A percentile compares a stretch with the other conserved stretches of the same genome.
Conservation (phyloP, 2,797 vertebrate species). For the Anisognathus igniventris region DNA sequence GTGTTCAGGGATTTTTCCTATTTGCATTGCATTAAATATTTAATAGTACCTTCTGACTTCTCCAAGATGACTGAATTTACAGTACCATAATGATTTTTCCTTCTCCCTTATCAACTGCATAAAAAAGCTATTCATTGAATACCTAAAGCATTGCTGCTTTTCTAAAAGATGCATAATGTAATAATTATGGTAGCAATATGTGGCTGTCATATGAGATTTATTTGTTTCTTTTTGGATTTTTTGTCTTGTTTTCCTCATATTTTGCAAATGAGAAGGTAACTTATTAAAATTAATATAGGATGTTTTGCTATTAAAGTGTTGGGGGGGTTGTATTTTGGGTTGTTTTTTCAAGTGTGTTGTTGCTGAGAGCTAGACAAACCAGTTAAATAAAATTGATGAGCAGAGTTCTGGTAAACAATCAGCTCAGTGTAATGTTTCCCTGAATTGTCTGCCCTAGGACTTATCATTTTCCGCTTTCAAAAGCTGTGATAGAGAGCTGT, state of each 20-base stretch:
- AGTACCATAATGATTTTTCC: not conserved
- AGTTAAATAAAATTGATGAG: not conserved
- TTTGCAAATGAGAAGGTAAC: not conserved
- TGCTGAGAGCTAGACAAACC: not conserved
- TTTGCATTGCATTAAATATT: not conserved
- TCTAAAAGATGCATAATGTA: not conserved
- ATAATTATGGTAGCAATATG: not conserved
- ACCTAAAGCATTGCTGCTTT: not conserved
- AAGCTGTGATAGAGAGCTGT: conserved; percentile 62
- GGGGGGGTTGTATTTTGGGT: not conserved
- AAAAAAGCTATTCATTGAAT: not conserved
- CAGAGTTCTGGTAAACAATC: not conserved
- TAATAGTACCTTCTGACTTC: not conserved
- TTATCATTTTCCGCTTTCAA: conserved; percentile 7
- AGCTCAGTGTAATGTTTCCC: not conserved
- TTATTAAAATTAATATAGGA: not conserved
- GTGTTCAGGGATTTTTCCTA: not conserved
- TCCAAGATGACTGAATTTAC: not conserved
- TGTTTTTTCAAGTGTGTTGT: not conserved
- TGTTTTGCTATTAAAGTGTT: not conserved
- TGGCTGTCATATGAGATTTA: not conserved
- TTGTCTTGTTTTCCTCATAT: not conserved
- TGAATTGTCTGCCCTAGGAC: conserved; percentile 39
- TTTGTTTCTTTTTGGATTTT: not conserved
- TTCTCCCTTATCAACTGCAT: not conserved